phyloP scores from a whole-genome alignment of 2,113 vertebrate species.

The Danio rerio region GRCz12tu NC_133193.1:37803501-37804000 shows the following conservation, averaged over 20 bases:
- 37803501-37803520: constrained; percentile 6
- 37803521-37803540: constrained; percentile 40
- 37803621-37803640: constrained; percentile 1
- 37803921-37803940: no score
- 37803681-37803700: neutral
- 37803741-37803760: neutral
- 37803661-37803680: neutral
- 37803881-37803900: no score
- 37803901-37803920: no score
- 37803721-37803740: neutral
- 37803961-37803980: no score
- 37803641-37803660: neutral
- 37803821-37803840: no score
- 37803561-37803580: neutral
- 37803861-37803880: no score
- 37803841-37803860: no score
- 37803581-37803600: neutral
- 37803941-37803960: no score
- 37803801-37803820: no score
- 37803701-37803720: neutral
- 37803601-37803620: neutral
- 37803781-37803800: no score
- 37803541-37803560: constrained; percentile 18
- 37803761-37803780: neutral
- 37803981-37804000: no score